phyloP scores from a whole-genome alignment of 2,797 vertebrate genomes.

The Buceros bicornis region DNA sequence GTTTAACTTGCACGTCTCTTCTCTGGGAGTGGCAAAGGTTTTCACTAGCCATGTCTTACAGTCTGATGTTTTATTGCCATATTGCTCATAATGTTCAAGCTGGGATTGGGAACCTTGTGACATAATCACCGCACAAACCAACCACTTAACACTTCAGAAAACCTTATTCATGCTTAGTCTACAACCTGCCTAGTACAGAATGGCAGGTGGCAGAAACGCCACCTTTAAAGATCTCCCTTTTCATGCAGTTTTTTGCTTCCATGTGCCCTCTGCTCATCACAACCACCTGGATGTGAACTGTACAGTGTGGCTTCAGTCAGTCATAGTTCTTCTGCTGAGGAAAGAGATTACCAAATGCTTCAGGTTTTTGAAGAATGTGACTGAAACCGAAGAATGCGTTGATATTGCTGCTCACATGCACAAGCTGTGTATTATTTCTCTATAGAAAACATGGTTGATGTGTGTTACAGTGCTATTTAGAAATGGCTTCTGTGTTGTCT shows the following conservation, averaged over 20 bases:
- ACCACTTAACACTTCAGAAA: slow-evolving; percentile 2
- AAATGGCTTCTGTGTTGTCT: neutral
- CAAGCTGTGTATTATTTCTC: neutral
- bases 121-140: neutral
- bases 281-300: neutral
- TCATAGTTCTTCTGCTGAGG: neutral
- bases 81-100: neutral
- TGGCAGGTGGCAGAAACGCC: neutral
- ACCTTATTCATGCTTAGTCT: neutral
- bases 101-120: neutral
- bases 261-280: neutral
- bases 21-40: neutral
- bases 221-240: neutral
- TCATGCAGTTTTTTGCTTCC: neutral
- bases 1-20: neutral
- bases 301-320: neutral
- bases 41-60: neutral
- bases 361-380: neutral
- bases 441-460: neutral
- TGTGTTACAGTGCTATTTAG: neutral
- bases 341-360: neutral
- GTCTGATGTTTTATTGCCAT: neutral
- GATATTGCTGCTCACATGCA: neutral
- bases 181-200: neutral
- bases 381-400: neutral